Evolutionary conservation across 2,113 vertebrate species (phyloP).

Genomic region (cat (Felis catus)): DNA sequence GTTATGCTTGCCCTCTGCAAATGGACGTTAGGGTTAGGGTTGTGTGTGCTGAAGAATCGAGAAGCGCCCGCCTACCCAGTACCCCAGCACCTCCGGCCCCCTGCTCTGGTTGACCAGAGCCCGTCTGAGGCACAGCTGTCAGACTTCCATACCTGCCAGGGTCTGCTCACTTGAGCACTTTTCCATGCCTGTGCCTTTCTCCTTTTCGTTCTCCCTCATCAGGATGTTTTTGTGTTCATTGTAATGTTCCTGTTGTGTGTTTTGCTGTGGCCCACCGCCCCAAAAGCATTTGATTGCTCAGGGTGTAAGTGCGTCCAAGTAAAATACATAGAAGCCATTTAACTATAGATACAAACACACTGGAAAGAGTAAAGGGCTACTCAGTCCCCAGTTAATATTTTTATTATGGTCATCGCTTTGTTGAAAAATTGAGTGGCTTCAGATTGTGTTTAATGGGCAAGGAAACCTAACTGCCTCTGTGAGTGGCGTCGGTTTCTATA

Average conservation of each 20-base stretch:
- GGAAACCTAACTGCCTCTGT: not conserved
- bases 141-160: rapidly evolving
- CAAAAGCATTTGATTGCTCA: not conserved
- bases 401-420: not conserved
- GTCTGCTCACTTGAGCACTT: not conserved
- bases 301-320: not conserved
- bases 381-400: not conserved
- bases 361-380: not conserved
- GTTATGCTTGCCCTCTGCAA: not conserved
- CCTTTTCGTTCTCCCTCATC: not conserved
- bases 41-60: not conserved
- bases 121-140: too few species aligned
- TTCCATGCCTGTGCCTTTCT: too few species aligned
- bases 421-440: not conserved
- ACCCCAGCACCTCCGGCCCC: too few species aligned
- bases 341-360: not conserved
- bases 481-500: not conserved
- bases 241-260: not conserved
- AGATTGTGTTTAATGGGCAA: not conserved
- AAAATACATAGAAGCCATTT: not conserved
- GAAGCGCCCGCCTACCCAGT: not conserved
- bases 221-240: not conserved
- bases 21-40: not conserved
- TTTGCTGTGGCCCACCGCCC: not conserved
- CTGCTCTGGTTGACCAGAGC: not conserved